These are phyloP conservation scores for Protophormia terraenovae DNA, from an alignment of 2,888 invertebrate species.

Conservation along the genomic window DNA sequence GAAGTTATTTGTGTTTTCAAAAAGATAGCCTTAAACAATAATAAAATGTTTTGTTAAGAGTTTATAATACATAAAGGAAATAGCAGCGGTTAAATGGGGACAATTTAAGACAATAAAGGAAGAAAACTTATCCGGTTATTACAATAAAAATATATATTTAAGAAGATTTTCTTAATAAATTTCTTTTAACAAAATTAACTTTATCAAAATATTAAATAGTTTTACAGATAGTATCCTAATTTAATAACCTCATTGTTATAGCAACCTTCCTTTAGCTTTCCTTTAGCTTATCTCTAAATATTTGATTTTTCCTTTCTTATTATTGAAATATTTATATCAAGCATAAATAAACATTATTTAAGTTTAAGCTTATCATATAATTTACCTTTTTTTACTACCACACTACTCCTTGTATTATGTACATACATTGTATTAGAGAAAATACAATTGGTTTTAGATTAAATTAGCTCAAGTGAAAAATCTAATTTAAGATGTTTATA, in stretches of 20 bases:
- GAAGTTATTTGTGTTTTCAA: background rate
- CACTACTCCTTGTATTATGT: background rate
- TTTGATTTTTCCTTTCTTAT: background rate
- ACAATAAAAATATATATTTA: too few species aligned
- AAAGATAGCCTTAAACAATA: background rate
- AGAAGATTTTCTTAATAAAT: too few species aligned
- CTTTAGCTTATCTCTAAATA: background rate
- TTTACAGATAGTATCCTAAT: too few species aligned
- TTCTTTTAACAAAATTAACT: too few species aligned
- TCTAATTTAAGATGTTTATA: conserved; percentile 49
- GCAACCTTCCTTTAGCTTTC: background rate
- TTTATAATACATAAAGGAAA: background rate
- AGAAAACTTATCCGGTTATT: too few species aligned
- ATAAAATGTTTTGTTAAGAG: background rate
- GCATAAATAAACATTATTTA: conserved; percentile 34
- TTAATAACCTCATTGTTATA: too few species aligned
- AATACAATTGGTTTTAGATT: conserved; percentile 53
- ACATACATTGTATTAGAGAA: conserved; percentile 25
- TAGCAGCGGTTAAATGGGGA: background rate
- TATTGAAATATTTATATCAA: conserved; percentile 16
- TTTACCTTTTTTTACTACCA: background rate
- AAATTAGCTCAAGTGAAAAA: conserved; percentile 60
- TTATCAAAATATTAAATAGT: too few species aligned
- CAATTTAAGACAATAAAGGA: background rate
- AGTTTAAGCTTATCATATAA: conserved; percentile 15